Percentiles rank a stretch among this genome's conserved stretches.
phyloP scores from a whole-genome alignment of 2,113 vertebrate genomes.

The Smithornis capensis region DNA sequence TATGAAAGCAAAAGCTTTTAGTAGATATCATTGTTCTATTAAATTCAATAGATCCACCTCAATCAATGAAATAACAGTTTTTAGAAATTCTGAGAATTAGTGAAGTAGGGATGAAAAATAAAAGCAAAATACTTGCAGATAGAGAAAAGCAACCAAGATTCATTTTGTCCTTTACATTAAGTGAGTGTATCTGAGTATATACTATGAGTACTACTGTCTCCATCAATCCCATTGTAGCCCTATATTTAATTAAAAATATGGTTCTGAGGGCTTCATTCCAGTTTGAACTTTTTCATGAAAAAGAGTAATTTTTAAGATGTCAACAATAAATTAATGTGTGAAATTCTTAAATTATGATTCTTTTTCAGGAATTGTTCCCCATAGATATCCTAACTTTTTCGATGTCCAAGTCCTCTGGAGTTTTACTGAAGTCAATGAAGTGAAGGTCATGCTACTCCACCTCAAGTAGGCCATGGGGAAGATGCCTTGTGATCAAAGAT shows the following conservation, averaged over 20 bases:
- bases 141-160: background rate
- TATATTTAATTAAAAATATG: background rate
- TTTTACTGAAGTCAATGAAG: background rate
- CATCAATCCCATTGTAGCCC: background rate
- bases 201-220: background rate
- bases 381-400: background rate
- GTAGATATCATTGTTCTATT: background rate
- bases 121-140: background rate
- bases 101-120: background rate
- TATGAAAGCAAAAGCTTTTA: background rate
- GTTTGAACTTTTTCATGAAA: background rate
- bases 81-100: background rate
- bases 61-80: background rate
- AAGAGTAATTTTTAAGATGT: background rate
- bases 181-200: background rate
- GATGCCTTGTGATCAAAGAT: background rate
- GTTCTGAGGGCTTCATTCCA: background rate
- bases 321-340: background rate
- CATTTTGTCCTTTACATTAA: background rate
- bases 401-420: background rate
- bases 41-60: background rate
- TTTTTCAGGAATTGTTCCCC: background rate
- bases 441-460: background rate
- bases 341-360: background rate
- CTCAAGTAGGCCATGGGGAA: rapidly evolving